A percentile compares a stretch with the other conserved stretches of the same genome.
phyloP scores from a whole-genome alignment of 2,888 invertebrate species.

The Mesoligia furuncula region DNA sequence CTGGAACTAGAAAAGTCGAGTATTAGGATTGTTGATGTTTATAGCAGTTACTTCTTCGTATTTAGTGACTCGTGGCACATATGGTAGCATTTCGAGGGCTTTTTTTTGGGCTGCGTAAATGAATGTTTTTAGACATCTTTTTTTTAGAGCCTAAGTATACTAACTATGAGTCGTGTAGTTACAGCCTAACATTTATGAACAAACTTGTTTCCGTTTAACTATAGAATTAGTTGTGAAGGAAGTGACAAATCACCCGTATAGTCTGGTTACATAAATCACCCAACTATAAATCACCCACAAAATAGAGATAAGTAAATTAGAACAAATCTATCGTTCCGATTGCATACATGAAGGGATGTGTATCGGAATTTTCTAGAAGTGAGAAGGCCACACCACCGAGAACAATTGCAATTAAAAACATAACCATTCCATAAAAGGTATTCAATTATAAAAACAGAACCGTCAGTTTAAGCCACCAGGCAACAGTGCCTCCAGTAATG shows the following conservation, averaged over 20 bases:
- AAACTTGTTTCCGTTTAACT: constrained; percentile 16
- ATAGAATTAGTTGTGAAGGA: constrained; percentile 36
- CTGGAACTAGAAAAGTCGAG: background rate
- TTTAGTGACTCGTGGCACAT: background rate
- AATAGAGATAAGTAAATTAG: constrained; percentile 50
- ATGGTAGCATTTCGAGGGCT: background rate
- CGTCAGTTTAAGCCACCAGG: constrained; percentile 25
- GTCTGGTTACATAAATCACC: constrained; percentile 44
- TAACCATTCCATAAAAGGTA: constrained; percentile 10
- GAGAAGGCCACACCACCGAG: background rate
- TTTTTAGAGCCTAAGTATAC: too few species aligned
- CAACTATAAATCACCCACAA: too few species aligned
- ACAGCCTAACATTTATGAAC: background rate
- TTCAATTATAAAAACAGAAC: constrained; percentile 24
- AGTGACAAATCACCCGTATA: constrained; percentile 54
- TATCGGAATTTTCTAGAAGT: background rate
- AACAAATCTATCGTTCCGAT: constrained; percentile 24
- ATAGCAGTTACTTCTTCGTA: background rate
- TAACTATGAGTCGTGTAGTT: background rate
- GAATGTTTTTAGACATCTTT: background rate
- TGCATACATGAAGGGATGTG: background rate
- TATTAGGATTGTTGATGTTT: background rate
- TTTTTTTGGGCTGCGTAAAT: background rate
- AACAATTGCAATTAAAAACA: background rate
- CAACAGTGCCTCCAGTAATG: constrained; percentile 18